Evolutionary conservation across 1,140 invertebrate genomes (phyloP).

Genomic region (Halesus radiatus): DNA sequence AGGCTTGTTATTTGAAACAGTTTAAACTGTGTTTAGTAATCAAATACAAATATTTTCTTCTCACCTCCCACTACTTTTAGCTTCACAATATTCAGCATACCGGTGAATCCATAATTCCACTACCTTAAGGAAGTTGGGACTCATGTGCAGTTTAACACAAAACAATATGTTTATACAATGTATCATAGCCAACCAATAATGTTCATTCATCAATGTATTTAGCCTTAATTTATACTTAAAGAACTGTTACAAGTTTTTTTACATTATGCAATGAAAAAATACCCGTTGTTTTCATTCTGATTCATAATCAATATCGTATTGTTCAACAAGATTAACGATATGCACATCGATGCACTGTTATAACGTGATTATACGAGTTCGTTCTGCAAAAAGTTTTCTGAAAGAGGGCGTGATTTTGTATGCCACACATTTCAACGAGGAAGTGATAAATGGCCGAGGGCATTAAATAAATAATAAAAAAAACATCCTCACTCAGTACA

Average conservation of each 20-base stretch:
- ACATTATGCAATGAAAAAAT: not conserved
- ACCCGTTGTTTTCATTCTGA: not conserved
- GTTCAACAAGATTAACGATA: slow-evolving; percentile 9
- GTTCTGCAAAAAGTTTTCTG: slow-evolving; percentile 3
- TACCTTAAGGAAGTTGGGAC: too few relatives aligned
- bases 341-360: slow-evolving; percentile 21
- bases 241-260: not conserved
- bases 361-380: not conserved
- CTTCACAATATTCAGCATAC: too few relatives aligned
- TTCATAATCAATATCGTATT: slow-evolving; percentile 22
- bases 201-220: not conserved
- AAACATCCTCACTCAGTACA: slow-evolving; percentile 1
- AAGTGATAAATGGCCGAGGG: slow-evolving; percentile 10
- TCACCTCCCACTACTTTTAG: too few relatives aligned
- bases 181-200: too few relatives aligned
- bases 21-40: too few relatives aligned
- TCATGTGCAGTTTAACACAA: too few relatives aligned
- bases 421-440: slow-evolving; percentile 27
- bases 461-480: slow-evolving; percentile 21
- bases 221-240: not conserved
- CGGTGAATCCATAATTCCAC: too few relatives aligned
- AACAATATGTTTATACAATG: too few relatives aligned
- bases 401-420: slow-evolving; percentile 8
- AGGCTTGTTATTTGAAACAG: too few relatives aligned
- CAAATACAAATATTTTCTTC: too few relatives aligned